phyloP scores from a whole-genome alignment of 2,113 vertebrate genomes.

The Sterrhoptilus dennistouni region DNA sequence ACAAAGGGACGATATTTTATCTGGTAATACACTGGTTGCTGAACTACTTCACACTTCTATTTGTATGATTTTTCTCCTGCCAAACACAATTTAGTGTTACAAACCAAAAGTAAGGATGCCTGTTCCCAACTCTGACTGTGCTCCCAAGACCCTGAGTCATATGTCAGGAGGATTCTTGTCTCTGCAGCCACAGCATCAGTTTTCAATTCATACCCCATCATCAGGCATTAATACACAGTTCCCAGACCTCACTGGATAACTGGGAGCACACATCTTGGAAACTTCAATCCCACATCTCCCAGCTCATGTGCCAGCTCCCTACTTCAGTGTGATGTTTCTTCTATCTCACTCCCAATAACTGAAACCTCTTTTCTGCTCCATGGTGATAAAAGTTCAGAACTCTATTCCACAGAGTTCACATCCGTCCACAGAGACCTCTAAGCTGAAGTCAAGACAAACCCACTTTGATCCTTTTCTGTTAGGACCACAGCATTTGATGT shows the following conservation, averaged over 20 bases:
- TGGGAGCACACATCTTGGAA: neutral
- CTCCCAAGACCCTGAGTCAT: neutral
- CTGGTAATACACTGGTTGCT: neutral
- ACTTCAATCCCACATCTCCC: neutral
- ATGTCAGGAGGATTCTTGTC: neutral
- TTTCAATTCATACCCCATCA: neutral
- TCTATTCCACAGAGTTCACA: neutral
- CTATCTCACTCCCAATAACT: neutral
- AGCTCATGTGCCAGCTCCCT: neutral
- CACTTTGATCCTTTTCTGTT: constrained; percentile 56
- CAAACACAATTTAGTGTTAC: neutral
- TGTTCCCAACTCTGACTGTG: neutral
- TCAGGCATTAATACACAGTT: neutral
- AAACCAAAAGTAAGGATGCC: neutral
- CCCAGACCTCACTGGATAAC: neutral
- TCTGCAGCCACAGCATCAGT: neutral
- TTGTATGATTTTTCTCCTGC: neutral
- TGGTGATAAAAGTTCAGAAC: neutral
- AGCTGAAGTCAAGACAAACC: neutral
- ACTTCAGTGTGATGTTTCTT: neutral
- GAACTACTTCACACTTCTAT: neutral
- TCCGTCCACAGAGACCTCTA: neutral
- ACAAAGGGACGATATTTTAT: neutral
- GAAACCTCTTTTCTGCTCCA: neutral
- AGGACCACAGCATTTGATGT: constrained; percentile 34